Evolutionary conservation across 2,888 invertebrate genomes (phyloP).

Genomic region (Cantharis flavilabris): DNA sequence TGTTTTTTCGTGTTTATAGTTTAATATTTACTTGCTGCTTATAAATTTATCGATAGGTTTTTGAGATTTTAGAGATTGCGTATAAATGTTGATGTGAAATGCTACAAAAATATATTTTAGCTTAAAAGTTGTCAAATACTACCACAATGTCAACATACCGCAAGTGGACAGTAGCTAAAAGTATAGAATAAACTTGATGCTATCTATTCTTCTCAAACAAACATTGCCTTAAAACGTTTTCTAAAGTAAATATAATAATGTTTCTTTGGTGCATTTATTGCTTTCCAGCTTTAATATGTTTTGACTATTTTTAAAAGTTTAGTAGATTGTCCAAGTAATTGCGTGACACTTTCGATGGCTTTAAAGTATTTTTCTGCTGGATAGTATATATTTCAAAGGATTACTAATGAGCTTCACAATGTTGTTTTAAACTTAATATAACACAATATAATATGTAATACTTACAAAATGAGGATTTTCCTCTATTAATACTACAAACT

Average conservation of each 20-base stretch:
- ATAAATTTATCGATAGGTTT: background rate
- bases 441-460: background rate
- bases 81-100: background rate
- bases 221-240: constrained; percentile 29
- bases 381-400: background rate
- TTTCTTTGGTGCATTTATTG: constrained; percentile 32
- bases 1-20: background rate
- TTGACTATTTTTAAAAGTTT: constrained; percentile 22
- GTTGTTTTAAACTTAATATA: background rate
- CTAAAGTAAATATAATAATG: constrained; percentile 34
- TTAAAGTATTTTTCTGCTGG: background rate
- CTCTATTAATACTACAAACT: background rate
- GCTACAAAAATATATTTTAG: background rate
- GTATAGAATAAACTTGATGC: constrained; percentile 12
- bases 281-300: constrained; percentile 31
- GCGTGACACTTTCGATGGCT: background rate
- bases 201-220: constrained; percentile 22
- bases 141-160: constrained; percentile 2
- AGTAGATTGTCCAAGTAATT: background rate
- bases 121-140: constrained; percentile 10
- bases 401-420: background rate
- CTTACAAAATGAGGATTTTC: background rate
- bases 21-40: background rate
- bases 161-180: constrained; percentile 13
- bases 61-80: background rate